Evolutionary conservation across 2,888 invertebrate genomes (phyloP), one percentile per base, ranked within the genome.

Genomic region (Parthenolecanium corni): DNA sequence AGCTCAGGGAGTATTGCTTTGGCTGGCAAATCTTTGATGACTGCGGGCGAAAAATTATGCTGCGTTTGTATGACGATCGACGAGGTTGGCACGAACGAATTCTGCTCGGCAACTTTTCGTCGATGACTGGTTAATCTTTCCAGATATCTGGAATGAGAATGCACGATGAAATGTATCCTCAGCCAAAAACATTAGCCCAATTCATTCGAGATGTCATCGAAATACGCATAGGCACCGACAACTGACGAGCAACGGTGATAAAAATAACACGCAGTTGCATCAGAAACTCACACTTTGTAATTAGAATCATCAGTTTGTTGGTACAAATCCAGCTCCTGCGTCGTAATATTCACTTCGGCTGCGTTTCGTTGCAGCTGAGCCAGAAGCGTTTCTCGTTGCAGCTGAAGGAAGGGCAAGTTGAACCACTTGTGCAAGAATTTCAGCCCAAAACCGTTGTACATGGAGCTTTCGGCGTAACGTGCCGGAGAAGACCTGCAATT

Each of bases 361-460:
- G 83, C 81, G 73, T 95, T 95, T 21, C 87, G 82, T 71, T 89
- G 88, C 66, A 95, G 75, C 72, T 93, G 91, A 67, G 83, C 82
- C 51, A 90, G 71, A 49, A 94, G 75, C 16, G 90, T 89, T 69
- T 87, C 87, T 69, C 84, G 80, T 78, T 95, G 95, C 31, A 96
- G 77, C 71, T 89, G 85, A 57, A 96, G 78, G 73, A 95, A 96
- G 58, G 96, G 95, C 64, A 96, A 79, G 74, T 92, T 94, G 72
- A 96, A 86, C 76, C 95, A 96, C 75, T 91, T 91, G 76, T 96
- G 92, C 57, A 96, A 78, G 66, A 91, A 80, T 71, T 91, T 86
- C 62, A 96, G 76, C 3, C 96, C 96, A 75, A 94, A 95, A 1
- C 93, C 93, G 76, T 94, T 95, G 70, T 91, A 80, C 94, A 95